Evolutionary conservation across 2,797 vertebrate genomes (phyloP), one percentile per base, ranked within the genome.

Genomic region (Sebastolobus altivelis): DNA sequence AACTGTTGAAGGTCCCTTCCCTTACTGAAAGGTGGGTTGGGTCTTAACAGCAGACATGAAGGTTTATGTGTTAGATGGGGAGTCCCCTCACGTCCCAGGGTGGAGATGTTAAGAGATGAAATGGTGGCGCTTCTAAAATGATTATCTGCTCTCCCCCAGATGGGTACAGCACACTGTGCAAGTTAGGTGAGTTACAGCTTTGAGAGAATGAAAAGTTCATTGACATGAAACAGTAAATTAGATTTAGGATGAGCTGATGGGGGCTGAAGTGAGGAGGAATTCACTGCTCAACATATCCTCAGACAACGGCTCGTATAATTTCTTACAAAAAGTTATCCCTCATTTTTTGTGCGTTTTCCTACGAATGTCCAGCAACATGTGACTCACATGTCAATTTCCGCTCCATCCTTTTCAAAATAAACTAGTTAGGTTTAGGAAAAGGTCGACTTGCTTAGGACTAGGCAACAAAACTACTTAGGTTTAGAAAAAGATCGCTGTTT

Each of bases 151-250:
- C 56, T 16, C 22, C 9, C 18, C 62, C 33, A 62, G 63, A 74
- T 72, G 80, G 58, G 29, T 29, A 55, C 60, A 46, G 62, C 79
- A 16, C 9, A 8, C 60, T 55, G 27, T 55, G 43, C 43, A 75
- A 65, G 68, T 63, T 37, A 72, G 84, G 89, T 73, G 69, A 86
- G 49, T 52, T 52, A 52, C 20, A 52, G 62, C 75, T 55, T 43
- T 76, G 22, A 81, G 61, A 77, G 72, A 85, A 82, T 82, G 40
- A 82, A 77, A 85, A 74, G 60, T 75, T 79, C 12, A 83, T 79
- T 86, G 73, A 73, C 85, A 86, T 87, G 62, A 84, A 86, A 80
- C 72, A 71, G 46, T 66, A 73, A 88, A 89, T 83, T 65, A 81
- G 78, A 91, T 88, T 82, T 80, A 65, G 56, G 70, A 67, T 68